Evolutionary conservation across 2,797 vertebrate genomes (phyloP), one percentile per base, ranked within the genome.

Genomic region (Danio kyathit): DNA sequence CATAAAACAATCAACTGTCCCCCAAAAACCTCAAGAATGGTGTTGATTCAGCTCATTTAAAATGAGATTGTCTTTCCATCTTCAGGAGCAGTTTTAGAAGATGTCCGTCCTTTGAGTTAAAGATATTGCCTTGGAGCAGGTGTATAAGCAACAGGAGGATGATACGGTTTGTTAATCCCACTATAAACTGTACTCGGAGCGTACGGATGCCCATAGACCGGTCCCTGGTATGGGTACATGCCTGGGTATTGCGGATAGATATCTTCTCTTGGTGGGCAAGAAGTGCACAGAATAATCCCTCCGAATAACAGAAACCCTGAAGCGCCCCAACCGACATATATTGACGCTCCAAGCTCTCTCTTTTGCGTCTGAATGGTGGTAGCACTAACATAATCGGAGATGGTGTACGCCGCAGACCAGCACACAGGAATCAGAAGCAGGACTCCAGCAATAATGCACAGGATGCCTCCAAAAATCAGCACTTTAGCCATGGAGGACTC

Each of bases 401-500:
- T 75, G 29, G 87, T 89, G 60, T 40, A 74, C 13, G 77, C 49
- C 0, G 88, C 76, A 0, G 88, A 87, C 89, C 88, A 89, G 84
- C 71, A 83, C 71, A 87, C 66, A 0, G 89, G 88, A 59, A 90
- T 88, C 7, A 90, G 78, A 43, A 80, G 70, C 14, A 86, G 5
- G 0, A 85, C 57, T 5, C 70, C 87, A 0, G 87, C 56, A 0
- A 92, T 0, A 2, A 95, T 92, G 67, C 94, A 72, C 8, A 95
- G 83, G 52, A 89, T 88, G 29, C 94, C 94, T 0, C 88, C 87
- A 0, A 90, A 46, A 76, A 95, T 94, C 61, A 93, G 87, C 70
- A 91, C 85, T 13, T 89, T 93, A 74, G 93, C 86, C 77, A 87
- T 89, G 2, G 90, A 89, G 0, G 89, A 49, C 0, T 94, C 93